These are phyloP conservation scores for Drosophila nasuta DNA, from an alignment of 1,140 invertebrate genomes.

Conservation along the genomic window DNA sequence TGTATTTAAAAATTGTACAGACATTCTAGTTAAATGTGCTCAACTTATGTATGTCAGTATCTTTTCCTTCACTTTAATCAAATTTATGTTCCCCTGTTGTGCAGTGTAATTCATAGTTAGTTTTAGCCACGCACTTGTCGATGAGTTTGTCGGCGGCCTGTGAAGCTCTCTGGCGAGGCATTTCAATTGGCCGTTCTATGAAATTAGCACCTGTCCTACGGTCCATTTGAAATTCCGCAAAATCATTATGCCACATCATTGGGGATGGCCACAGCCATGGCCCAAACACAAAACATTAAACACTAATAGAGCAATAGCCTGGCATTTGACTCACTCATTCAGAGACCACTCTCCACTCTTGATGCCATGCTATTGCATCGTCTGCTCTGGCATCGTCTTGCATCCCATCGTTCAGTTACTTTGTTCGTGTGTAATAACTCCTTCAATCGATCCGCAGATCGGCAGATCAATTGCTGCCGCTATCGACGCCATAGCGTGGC, in stretches of 20 bases:
- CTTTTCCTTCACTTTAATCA: no score
- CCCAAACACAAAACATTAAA: slow-evolving; percentile 49
- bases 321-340: slow-evolving; percentile 1
- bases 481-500: slow-evolving; percentile 74
- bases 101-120: slow-evolving; percentile 73
- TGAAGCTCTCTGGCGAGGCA: slow-evolving; percentile 60
- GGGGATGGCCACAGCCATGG: slow-evolving; percentile 18
- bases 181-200: slow-evolving; percentile 83
- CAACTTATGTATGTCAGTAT: neutral
- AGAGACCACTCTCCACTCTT: no score
- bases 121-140: slow-evolving; percentile 71
- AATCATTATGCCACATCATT: slow-evolving; percentile 77
- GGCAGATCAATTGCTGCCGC: slow-evolving; percentile 80
- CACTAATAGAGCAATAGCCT: slow-evolving; percentile 79
- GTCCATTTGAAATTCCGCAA: slow-evolving; percentile 81
- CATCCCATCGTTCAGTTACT: slow-evolving; percentile 29
- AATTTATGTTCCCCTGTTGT: neutral
- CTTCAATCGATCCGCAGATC: slow-evolving; percentile 74
- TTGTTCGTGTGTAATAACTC: slow-evolving; percentile 81
- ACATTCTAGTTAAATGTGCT: no score
- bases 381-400: neutral
- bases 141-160: slow-evolving; percentile 64
- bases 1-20: no score
- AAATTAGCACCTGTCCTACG: slow-evolving; percentile 82
- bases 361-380: slow-evolving; percentile 43